phyloP scores from a whole-genome alignment of 2,888 invertebrate species.

The Seira ritae region DNA sequence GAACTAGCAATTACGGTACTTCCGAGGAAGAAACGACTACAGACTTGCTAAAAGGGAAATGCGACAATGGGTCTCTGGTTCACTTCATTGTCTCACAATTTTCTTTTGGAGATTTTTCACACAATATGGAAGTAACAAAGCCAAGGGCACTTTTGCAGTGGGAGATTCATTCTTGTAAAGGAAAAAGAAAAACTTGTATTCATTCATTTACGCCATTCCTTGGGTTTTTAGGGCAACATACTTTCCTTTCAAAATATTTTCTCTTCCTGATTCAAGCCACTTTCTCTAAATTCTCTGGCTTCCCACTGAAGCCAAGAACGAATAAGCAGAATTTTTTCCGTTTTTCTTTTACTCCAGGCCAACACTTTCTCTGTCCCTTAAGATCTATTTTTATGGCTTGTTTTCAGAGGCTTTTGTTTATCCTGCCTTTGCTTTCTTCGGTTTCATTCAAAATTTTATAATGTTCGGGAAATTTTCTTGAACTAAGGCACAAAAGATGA shows the following conservation, averaged over 20 bases:
- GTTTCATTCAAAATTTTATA: too few relatives aligned
- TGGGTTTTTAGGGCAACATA: neutral
- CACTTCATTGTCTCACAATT: slow-evolving; percentile 50
- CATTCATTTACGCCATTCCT: slow-evolving; percentile 9
- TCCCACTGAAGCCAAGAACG: slow-evolving; percentile 33
- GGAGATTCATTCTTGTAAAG: slow-evolving; percentile 3
- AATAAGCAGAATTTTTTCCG: neutral
- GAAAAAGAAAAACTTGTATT: slow-evolving; percentile 5
- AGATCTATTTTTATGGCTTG: too few relatives aligned
- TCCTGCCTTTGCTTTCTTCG: too few relatives aligned
- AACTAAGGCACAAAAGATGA: too few relatives aligned
- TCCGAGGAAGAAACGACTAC: slow-evolving; percentile 29
- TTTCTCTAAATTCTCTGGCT: slow-evolving; percentile 6
- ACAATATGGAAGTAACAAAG: slow-evolving; percentile 39
- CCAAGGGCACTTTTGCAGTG: slow-evolving; percentile 27
- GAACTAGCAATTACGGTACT: slow-evolving; percentile 46
- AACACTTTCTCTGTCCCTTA: neutral
- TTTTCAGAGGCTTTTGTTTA: too few relatives aligned
- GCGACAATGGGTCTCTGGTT: slow-evolving; percentile 50
- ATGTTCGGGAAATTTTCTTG: too few relatives aligned
- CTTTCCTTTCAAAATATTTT: slow-evolving; percentile 9
- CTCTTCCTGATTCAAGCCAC: neutral
- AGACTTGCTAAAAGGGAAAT: slow-evolving; percentile 30
- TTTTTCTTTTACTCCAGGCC: slow-evolving; percentile 14
- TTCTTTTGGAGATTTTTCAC: slow-evolving; percentile 22